Evolutionary conservation across 2,797 vertebrate species (phyloP).

Genomic region (Discoglossus pictus): DNA sequence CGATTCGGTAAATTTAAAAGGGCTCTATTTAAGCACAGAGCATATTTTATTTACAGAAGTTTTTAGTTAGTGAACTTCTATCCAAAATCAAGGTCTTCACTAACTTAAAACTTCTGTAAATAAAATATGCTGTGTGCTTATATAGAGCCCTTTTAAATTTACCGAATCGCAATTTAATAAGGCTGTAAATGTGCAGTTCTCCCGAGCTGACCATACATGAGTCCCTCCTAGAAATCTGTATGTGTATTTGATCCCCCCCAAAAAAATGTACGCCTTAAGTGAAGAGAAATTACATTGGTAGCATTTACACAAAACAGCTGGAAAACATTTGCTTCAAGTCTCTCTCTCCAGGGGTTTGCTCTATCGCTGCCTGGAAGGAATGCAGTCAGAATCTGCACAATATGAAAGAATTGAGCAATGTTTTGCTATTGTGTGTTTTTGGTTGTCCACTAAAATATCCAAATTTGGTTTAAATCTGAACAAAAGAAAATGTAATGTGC

Average conservation of each 20-base stretch:
- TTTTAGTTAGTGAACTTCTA: too few relatives aligned
- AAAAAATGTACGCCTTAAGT: constrained; percentile 56
- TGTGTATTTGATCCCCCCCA: constrained; percentile 66
- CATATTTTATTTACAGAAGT: too few relatives aligned
- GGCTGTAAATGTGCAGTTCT: too few relatives aligned
- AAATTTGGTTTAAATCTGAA: constrained; percentile 28
- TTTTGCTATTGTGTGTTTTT: constrained; percentile 24
- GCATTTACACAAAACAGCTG: constrained; percentile 73
- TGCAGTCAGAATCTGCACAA: constrained; percentile 66
- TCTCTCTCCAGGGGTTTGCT: constrained; percentile 65
- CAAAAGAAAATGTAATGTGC: not conserved
- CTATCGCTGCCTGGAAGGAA: constrained; percentile 73
- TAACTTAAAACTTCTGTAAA: too few relatives aligned
- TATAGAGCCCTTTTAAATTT: too few relatives aligned
- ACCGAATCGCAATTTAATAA: too few relatives aligned
- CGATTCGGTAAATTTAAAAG: too few relatives aligned
- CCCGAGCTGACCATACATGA: not conserved
- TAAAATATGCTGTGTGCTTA: too few relatives aligned
- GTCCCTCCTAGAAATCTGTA: constrained; percentile 42
- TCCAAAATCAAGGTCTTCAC: too few relatives aligned
- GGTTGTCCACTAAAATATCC: constrained; percentile 17
- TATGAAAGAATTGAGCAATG: constrained; percentile 51
- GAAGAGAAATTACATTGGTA: constrained; percentile 70
- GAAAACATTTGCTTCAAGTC: constrained; percentile 73
- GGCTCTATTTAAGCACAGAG: too few relatives aligned